A percentile compares a stretch with the other conserved stretches of the same genome.
These are phyloP conservation scores for Phataginus tetradactyla DNA, from an alignment of 2,797 vertebrate genomes.

Conservation along the genomic window DNA sequence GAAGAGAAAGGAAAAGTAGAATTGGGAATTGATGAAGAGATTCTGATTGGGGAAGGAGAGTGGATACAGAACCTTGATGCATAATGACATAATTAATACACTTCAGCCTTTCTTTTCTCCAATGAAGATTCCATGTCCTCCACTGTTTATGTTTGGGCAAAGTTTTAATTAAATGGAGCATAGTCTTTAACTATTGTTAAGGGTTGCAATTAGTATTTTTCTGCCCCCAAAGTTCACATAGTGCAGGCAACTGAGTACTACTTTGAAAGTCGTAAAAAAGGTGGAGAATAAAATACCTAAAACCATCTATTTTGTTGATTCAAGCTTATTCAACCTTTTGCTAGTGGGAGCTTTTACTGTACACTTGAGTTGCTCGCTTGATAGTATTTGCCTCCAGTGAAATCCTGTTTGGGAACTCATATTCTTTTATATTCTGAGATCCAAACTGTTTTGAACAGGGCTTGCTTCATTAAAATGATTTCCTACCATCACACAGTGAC, in stretches of 20 bases:
- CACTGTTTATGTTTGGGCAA: conserved; percentile 17
- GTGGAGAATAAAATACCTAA: conserved; percentile 72
- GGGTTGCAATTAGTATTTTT: conserved; percentile 16
- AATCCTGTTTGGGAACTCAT: conserved; percentile 79
- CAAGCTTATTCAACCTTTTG: conserved; percentile 80
- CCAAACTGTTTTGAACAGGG: conserved; percentile 78
- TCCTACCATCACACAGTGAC: conserved; percentile 74
- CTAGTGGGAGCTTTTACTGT: conserved; percentile 78
- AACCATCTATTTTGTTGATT: conserved; percentile 79
- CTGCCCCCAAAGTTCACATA: conserved; percentile 57
- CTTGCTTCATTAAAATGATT: conserved; percentile 83
- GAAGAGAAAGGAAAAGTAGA: conserved; percentile 15
- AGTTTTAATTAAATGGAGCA: conserved; percentile 57
- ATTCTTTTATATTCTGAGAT: conserved; percentile 77
- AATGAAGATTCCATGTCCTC: not conserved
- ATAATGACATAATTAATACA: conserved; percentile 11
- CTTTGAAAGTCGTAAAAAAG: conserved; percentile 72
- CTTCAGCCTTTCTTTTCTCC: conserved; percentile 6
- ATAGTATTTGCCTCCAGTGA: conserved; percentile 80
- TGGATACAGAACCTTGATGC: not conserved
- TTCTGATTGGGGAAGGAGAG: not conserved
- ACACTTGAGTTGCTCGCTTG: conserved; percentile 77
- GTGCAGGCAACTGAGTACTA: conserved; percentile 50
- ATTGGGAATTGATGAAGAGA: conserved; percentile 6
- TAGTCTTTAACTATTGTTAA: conserved; percentile 51